Conservation (phyloP, 2,888 invertebrate genomes). For the Catotricha subobsoleta region DNA sequence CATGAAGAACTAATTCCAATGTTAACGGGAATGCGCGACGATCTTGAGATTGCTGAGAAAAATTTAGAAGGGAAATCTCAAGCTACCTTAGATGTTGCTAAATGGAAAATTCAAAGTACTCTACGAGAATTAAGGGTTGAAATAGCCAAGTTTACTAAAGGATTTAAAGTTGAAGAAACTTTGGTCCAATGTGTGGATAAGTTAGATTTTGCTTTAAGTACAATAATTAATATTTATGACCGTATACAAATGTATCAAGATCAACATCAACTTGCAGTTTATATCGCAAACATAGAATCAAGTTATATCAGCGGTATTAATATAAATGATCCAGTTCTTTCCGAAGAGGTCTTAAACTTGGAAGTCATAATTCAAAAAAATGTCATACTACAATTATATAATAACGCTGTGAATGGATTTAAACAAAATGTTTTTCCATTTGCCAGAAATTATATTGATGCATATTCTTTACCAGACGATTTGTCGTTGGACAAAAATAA, state of each 20-base stretch:
- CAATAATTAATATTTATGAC: neutral
- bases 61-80: neutral
- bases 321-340: neutral
- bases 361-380: conserved; percentile 1
- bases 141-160: neutral
- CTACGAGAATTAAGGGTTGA: neutral
- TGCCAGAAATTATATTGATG: neutral
- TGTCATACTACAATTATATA: neutral
- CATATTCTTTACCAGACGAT: too few species aligned
- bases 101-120: neutral
- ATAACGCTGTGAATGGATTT: neutral
- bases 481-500: neutral
- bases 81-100: neutral
- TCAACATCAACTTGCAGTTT: neutral
- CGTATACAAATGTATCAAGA: neutral
- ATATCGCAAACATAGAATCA: neutral
- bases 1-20: neutral
- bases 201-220: neutral
- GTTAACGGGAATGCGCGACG: neutral
- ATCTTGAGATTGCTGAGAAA: neutral
- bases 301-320: neutral
- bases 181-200: neutral
- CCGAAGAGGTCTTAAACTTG: neutral
- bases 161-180: neutral
- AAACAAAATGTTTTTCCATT: conserved; percentile 1